These are phyloP conservation scores for Gymnosoma rotundatum DNA, from an alignment of 2,888 invertebrate species.

Conservation along the genomic window DNA sequence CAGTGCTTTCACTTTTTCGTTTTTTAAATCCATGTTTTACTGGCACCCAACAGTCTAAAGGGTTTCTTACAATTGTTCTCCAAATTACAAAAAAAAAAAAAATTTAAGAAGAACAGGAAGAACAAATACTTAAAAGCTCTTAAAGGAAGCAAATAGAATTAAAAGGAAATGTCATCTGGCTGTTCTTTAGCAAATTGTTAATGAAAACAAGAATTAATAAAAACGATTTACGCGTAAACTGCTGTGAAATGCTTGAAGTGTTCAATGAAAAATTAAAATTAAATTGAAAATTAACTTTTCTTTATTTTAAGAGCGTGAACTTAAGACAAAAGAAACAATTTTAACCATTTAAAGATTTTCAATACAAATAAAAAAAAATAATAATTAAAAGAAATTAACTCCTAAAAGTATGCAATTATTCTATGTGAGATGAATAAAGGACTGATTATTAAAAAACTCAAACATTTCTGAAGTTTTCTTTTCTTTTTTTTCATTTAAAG, in stretches of 20 bases:
- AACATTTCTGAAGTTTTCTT: no score
- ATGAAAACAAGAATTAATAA: conserved; percentile 16
- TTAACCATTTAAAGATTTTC: neutral
- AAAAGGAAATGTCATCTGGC: conserved; percentile 44
- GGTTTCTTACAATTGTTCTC: conserved; percentile 3
- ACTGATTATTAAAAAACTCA: no score
- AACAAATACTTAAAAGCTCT: conserved; percentile 40
- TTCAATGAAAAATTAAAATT: neutral
- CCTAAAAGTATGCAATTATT: neutral
- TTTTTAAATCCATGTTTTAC: conserved; percentile 5
- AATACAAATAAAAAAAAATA: no score
- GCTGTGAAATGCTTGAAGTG: conserved; percentile 22
- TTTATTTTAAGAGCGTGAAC: conserved; percentile 26
- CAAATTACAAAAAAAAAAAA: neutral
- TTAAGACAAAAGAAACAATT: neutral
- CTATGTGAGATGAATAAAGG: no score
- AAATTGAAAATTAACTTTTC: neutral
- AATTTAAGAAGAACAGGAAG: neutral
- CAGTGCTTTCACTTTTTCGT: neutral
- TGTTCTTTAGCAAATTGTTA: conserved; percentile 17
- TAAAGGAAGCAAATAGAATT: conserved; percentile 37
- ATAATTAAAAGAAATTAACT: neutral
- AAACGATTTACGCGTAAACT: conserved; percentile 25
- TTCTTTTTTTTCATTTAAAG: no score
- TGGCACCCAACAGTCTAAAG: conserved; percentile 7